These are phyloP conservation scores for Equus quagga DNA, from an alignment of 2,113 vertebrate genomes.

Conservation along the genomic window DNA sequence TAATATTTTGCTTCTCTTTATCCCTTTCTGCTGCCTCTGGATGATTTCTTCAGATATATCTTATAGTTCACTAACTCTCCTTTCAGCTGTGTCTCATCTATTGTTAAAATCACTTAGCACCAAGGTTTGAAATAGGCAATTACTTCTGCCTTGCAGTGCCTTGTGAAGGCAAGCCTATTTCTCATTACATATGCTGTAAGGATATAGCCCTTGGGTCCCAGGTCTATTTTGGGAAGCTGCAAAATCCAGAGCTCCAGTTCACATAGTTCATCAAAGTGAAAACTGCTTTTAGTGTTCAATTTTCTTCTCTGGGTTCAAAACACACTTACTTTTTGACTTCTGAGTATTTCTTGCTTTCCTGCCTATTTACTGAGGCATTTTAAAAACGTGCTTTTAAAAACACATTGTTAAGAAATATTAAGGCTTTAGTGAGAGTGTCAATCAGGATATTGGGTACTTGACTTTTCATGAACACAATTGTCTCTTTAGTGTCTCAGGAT, in stretches of 20 bases:
- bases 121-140: neutral
- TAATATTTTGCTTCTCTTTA: neutral
- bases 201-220: neutral
- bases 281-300: neutral
- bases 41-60: neutral
- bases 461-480: neutral
- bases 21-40: neutral
- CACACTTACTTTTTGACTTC: neutral
- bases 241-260: neutral
- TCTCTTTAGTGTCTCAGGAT: neutral
- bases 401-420: neutral
- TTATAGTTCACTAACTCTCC: neutral
- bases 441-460: neutral
- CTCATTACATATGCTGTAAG: neutral
- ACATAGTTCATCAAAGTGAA: neutral
- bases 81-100: neutral
- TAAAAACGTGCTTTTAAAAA: neutral
- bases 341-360: neutral
- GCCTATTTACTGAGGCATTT: neutral
- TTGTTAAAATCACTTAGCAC: neutral
- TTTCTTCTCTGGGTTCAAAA: neutral
- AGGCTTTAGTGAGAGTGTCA: neutral
- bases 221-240: neutral
- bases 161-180: neutral
- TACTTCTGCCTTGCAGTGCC: too few species aligned